Evolutionary conservation across 2,888 invertebrate genomes (phyloP).

Genomic region (Cheilosia vernalis): DNA sequence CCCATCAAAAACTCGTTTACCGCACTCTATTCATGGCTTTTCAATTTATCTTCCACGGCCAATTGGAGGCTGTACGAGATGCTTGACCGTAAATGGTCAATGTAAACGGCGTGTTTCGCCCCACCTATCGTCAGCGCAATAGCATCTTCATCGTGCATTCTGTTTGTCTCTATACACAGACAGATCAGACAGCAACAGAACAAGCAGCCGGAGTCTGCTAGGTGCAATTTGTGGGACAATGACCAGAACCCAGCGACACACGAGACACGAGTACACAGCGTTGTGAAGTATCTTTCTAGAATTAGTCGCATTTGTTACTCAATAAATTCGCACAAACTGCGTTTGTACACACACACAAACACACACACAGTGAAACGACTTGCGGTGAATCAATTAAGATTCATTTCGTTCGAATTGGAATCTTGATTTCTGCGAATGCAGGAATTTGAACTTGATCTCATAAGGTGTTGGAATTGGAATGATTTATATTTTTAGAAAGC

Average conservation of each 20-base stretch:
- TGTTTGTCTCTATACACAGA: not conserved
- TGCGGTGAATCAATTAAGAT: slow-evolving; percentile 53
- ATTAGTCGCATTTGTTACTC: slow-evolving; percentile 58
- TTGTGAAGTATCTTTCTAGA: slow-evolving; percentile 12
- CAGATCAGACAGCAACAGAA: slow-evolving; percentile 38
- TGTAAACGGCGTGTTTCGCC: slow-evolving; percentile 56
- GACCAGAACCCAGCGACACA: slow-evolving; percentile 30
- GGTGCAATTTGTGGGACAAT: slow-evolving; percentile 57
- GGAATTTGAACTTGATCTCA: slow-evolving; percentile 69
- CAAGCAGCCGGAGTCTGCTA: slow-evolving; percentile 39
- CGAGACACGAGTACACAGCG: not conserved
- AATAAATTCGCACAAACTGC: slow-evolving; percentile 36
- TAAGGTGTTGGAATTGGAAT: slow-evolving; percentile 25
- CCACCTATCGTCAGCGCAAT: slow-evolving; percentile 15
- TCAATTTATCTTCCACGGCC: slow-evolving; percentile 37
- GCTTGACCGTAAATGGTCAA: slow-evolving; percentile 65
- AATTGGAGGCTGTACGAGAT: slow-evolving; percentile 44
- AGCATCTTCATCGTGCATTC: slow-evolving; percentile 33
- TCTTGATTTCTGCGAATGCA: slow-evolving; percentile 50
- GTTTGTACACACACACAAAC: not conserved
- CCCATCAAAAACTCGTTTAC: slow-evolving; percentile 59
- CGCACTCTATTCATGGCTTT: slow-evolving; percentile 56
- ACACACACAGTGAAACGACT: not conserved
- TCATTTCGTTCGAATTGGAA: slow-evolving; percentile 40
- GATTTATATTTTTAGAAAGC: slow-evolving; percentile 25